A percentile compares a stretch with the other conserved stretches of the same genome.
phyloP scores from a whole-genome alignment of 2,113 vertebrate species.

The Daboia siamensis region DNA sequence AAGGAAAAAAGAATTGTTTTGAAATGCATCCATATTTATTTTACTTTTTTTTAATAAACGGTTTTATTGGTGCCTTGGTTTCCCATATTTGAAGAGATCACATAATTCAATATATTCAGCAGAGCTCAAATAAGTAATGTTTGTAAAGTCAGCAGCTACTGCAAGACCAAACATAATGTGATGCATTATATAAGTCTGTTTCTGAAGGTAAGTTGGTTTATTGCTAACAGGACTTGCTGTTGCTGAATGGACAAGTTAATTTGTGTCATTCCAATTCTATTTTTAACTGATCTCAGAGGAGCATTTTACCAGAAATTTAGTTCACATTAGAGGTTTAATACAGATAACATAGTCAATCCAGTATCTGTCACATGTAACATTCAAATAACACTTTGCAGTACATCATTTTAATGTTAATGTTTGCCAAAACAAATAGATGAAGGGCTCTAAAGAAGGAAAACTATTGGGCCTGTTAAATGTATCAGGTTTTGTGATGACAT shows the following conservation, averaged over 20 bases:
- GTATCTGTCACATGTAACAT: neutral
- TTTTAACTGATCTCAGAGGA: neutral
- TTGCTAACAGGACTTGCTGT: rapidly evolving
- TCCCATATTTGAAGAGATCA: neutral
- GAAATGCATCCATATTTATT: neutral
- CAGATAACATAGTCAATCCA: neutral
- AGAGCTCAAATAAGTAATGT: neutral
- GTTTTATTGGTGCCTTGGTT: neutral
- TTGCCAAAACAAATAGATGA: neutral
- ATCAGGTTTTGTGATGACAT: neutral
- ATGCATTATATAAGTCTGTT: neutral
- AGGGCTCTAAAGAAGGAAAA: neutral
- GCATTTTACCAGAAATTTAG: neutral
- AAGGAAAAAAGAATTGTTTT: neutral
- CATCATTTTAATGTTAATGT: neutral
- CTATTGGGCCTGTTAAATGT: neutral
- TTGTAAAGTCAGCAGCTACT: neutral
- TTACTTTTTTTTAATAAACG: neutral
- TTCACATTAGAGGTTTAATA: neutral
- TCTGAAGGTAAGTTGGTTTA: neutral
- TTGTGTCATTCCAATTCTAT: neutral
- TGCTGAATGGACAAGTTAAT: neutral
- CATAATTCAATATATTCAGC: neutral
- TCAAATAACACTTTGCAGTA: neutral
- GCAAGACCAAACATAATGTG: neutral